phyloP scores from a whole-genome alignment of 1,140 invertebrate genomes.

The Nephila pilipes region DNA sequence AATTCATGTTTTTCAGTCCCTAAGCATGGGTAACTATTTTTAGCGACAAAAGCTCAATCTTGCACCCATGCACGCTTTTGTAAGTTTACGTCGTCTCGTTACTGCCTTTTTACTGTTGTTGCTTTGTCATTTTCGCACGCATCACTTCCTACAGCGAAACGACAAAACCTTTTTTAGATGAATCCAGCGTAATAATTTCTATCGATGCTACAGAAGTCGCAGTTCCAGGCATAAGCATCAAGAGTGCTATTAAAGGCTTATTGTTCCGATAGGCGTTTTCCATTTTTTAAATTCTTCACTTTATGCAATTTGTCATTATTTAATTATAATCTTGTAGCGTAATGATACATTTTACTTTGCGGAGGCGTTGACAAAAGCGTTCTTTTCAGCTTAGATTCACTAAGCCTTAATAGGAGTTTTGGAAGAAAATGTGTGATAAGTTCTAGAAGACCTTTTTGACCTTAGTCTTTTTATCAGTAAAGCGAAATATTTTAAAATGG shows the following conservation, averaged over 20 bases:
- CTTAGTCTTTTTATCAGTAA: neutral
- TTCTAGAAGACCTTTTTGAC: neutral
- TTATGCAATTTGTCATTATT: conserved; percentile 58
- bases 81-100: neutral
- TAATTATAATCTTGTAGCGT: conserved; percentile 58
- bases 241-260: conserved; percentile 62
- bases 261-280: conserved; percentile 58
- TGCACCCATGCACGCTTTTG: conserved; percentile 28
- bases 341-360: conserved; percentile 48
- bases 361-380: conserved; percentile 50
- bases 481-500: neutral
- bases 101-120: conserved; percentile 5
- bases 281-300: conserved; percentile 56
- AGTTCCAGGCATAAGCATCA: neutral
- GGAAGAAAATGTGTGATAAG: neutral
- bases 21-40: neutral
- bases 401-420: neutral
- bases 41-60: neutral
- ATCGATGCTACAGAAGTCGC: conserved; percentile 27
- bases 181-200: conserved; percentile 61
- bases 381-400: conserved; percentile 28
- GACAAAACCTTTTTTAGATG: neutral
- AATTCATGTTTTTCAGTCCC: neutral
- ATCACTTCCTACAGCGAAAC: neutral
- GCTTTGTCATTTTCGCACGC: conserved; percentile 31